A percentile compares a stretch with the other conserved stretches of the same genome.
Evolutionary conservation across 1,140 invertebrate species (phyloP).

Genomic region (Calliopsis andreniformis): DNA sequence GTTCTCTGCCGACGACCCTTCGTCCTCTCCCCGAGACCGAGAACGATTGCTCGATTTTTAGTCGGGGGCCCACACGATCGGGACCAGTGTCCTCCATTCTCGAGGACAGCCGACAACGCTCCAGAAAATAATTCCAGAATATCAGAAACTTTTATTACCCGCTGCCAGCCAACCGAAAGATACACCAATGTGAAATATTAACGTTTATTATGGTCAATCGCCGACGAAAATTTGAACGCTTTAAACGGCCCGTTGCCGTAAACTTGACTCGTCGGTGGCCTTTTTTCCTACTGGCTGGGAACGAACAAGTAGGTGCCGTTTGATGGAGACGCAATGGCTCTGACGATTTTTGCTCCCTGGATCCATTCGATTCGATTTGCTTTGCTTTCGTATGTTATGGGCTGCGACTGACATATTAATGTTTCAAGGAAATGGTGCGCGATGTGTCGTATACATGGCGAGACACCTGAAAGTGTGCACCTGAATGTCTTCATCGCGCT

Average conservation of each 20-base stretch:
- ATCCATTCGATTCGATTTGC: too few relatives aligned
- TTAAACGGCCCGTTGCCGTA: constrained; percentile 20
- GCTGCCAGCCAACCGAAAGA: background rate
- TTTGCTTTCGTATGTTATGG: too few relatives aligned
- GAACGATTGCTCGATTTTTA: constrained; percentile 68
- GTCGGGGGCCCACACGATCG: constrained; percentile 48
- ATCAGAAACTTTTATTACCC: constrained; percentile 23
- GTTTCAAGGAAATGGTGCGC: too few relatives aligned
- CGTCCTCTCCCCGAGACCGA: constrained; percentile 42
- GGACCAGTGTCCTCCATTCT: constrained; percentile 46
- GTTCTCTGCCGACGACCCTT: constrained; percentile 67
- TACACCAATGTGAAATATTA: constrained; percentile 12
- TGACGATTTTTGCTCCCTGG: too few relatives aligned
- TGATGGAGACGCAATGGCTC: background rate
- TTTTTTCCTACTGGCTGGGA: too few relatives aligned
- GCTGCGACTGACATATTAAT: too few relatives aligned
- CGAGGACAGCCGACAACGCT: constrained; percentile 45
- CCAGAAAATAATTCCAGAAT: constrained; percentile 29
- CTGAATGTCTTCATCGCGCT: too few relatives aligned
- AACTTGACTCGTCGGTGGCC: background rate
- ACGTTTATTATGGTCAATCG: constrained; percentile 17
- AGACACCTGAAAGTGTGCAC: too few relatives aligned
- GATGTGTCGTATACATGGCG: too few relatives aligned
- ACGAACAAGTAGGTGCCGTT: background rate
- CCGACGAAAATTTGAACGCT: constrained; percentile 2